Evolutionary conservation across 2,888 invertebrate genomes (phyloP), one percentile per base, ranked within the genome.

Genomic region (Caenorhabditis parvicauda): DNA sequence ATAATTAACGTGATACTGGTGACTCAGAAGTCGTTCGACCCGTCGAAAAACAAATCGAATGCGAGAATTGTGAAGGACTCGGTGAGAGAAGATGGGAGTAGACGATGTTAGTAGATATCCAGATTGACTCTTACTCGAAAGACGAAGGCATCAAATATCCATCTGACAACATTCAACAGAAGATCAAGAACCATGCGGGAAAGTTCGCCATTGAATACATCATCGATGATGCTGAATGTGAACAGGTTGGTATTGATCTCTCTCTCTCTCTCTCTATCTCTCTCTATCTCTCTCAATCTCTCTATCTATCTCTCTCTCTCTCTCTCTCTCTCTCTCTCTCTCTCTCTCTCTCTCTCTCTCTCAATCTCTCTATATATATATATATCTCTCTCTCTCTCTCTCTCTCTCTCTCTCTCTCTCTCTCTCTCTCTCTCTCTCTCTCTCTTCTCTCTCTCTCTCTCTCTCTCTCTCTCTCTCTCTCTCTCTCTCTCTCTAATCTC

Each of bases 41-140:
- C 59, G 17, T 43, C 43, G 19, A 59, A 59, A 41, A 59, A 59
- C 47, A 46, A 38, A 7, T 50, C 54, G 4, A 59, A 59, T 21
- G 32, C 51, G 54, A 59, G 54, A 29, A 59, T 51, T 43, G 46
- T 59, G 5, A 54, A 54, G 7, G 54, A 54, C 28, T 43, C 59
- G 28, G 50, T 59, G 35, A 44, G 52, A 22, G 9, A 12, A 3
- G 7, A 6, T 3, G 2, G 2, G 14, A 47, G 22, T 2, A 7
- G 19, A 4, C 21, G n/a, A 6, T 24, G 5, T 6, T n/a, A 3
- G 17, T 35, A 3, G 4, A 1, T 25, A 24, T 51, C 41, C 50
- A 59, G 59, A 42, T 59, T 14, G 59, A 59, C 41, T 48, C 44
- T 37, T 59, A 59, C 47, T 59, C 59, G 0, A 32, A 38, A 17